Evolutionary conservation across 1,140 invertebrate species (phyloP).

Genomic region (Melanaphis sacchari): DNA sequence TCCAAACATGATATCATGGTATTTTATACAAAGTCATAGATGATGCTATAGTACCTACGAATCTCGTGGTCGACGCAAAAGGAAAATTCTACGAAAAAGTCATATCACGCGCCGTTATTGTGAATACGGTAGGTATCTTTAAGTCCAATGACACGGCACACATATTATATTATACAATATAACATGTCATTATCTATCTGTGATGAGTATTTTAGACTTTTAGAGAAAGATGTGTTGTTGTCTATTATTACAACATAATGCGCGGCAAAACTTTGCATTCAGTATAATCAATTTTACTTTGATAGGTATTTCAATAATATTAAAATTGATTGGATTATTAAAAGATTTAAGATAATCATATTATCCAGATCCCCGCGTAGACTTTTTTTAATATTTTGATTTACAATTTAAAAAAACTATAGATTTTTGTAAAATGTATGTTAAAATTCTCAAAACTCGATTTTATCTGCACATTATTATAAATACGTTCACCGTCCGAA

Average conservation of each 20-base stretch:
- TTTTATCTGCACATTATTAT: neutral
- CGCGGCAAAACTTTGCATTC: too few relatives aligned
- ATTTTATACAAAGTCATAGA: neutral
- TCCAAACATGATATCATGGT: neutral
- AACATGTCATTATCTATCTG: neutral
- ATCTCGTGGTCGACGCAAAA: neutral
- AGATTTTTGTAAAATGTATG: neutral
- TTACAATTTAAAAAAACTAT: neutral
- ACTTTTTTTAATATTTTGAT: neutral
- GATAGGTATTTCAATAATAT: too few relatives aligned
- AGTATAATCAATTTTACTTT: too few relatives aligned
- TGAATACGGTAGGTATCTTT: neutral
- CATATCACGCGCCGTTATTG: neutral
- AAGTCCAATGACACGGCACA: neutral
- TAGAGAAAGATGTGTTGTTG: too few relatives aligned
- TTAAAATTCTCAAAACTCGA: neutral
- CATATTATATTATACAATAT: neutral
- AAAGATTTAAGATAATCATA: neutral
- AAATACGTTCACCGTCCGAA: neutral
- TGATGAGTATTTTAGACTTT: too few relatives aligned
- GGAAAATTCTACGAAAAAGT: neutral
- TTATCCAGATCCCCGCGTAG: neutral
- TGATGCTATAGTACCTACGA: neutral
- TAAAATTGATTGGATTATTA: too few relatives aligned
- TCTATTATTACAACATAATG: too few relatives aligned